Percentiles rank a stretch among this genome's conserved stretches.
Evolutionary conservation across 2,113 vertebrate genomes (phyloP).

Genomic region (Neotoma lepida): DNA sequence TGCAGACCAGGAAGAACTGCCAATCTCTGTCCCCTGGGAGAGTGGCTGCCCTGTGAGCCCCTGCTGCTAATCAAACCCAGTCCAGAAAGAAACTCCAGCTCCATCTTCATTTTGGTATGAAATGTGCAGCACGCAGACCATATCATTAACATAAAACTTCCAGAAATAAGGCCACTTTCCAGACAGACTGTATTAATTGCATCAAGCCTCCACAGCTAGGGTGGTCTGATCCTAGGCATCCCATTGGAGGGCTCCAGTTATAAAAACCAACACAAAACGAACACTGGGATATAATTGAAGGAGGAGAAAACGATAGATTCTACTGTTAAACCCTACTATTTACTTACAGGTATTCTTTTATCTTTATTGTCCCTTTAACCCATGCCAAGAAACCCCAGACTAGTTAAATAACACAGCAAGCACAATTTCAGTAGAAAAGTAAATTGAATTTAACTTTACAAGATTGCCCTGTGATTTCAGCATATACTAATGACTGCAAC

Average conservation of each 20-base stretch:
- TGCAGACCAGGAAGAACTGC: conserved; percentile 56
- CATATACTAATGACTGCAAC: conserved; percentile 80
- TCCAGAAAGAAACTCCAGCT: conserved; percentile 80
- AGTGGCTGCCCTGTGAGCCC: conserved; percentile 79
- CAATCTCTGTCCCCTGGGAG: conserved; percentile 70
- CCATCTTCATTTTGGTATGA: conserved; percentile 82
- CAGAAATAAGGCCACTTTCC: conserved; percentile 86
- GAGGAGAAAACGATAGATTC: conserved; percentile 71
- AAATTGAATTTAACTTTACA: conserved; percentile 84
- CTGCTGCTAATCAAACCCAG: conserved; percentile 84
- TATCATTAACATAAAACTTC: conserved; percentile 88
- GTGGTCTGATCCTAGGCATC: conserved; percentile 81
- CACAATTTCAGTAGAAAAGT: conserved; percentile 81
- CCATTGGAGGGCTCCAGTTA: conserved; percentile 78
- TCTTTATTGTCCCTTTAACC: conserved; percentile 83
- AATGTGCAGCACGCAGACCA: conserved; percentile 82
- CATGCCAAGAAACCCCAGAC: conserved; percentile 83
- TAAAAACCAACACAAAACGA: conserved; percentile 79
- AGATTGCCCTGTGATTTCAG: conserved; percentile 82
- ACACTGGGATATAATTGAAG: conserved; percentile 81
- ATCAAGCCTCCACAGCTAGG: conserved; percentile 81
- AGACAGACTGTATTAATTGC: conserved; percentile 86
- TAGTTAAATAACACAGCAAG: conserved; percentile 81
- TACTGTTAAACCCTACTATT: conserved; percentile 83
- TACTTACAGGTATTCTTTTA: conserved; percentile 86